These are phyloP conservation scores for Platichthys flesus DNA, from an alignment of 2,113 vertebrate species.

Conservation along the genomic window DNA sequence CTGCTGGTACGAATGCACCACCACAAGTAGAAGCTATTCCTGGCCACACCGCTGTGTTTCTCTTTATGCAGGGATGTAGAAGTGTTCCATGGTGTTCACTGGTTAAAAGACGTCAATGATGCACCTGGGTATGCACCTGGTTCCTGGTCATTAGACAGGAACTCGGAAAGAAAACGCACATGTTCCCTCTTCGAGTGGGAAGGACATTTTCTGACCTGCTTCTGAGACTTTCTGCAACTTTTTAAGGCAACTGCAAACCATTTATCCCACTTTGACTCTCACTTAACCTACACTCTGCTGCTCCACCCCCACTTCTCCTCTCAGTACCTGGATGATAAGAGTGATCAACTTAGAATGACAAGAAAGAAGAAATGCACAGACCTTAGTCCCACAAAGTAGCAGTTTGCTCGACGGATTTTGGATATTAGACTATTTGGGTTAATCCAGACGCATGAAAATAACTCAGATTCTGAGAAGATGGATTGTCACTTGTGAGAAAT, in stretches of 20 bases:
- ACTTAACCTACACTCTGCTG: conserved; percentile 24
- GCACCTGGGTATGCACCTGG: conserved; percentile 12
- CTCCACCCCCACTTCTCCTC: not conserved
- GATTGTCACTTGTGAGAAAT: not conserved
- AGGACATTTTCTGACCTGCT: not conserved
- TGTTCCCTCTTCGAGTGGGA: conserved; percentile 1
- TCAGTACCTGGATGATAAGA: not conserved
- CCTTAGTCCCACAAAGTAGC: not conserved
- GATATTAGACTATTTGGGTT: no score
- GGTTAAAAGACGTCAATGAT: conserved; percentile 21
- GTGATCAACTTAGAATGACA: not conserved
- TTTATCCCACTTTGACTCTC: conserved; percentile 20
- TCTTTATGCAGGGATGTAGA: conserved; percentile 31
- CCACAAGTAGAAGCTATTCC: conserved; percentile 13
- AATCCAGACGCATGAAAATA: no score
- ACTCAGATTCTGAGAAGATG: not conserved
- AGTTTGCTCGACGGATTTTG: not conserved
- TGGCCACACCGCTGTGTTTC: conserved; percentile 4
- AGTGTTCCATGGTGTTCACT: conserved; percentile 36
- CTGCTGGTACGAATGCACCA: conserved; percentile 22
- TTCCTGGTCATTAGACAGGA: conserved; percentile 13
- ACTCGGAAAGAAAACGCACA: conserved; percentile 18
- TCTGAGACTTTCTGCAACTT: no score
- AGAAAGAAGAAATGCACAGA: not conserved
- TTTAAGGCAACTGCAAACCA: conserved; percentile 5